Base-by-base conservation (phyloP, 2,113 vertebrate genomes). In the Pionites leucogaster region DNA sequence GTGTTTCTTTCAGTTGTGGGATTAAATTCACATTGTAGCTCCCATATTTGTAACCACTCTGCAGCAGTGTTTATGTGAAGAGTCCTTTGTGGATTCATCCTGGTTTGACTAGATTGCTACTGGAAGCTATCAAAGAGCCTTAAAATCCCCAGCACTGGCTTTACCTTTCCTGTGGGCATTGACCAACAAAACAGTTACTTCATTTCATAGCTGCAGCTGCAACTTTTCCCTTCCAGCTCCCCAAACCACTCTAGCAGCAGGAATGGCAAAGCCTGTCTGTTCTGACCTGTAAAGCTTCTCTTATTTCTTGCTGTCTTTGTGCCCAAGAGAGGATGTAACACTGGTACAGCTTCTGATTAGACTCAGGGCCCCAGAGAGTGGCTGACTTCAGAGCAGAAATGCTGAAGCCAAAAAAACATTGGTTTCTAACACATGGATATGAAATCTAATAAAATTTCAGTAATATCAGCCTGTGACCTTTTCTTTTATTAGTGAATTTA, bases 401-500 rank as follows among this genome's bases (percentile, higher is more conserved):
- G 53, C 63, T 17, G 25, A 90, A 89, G 92, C 94, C 85, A 97
- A 92, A 95, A 95, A 96, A 94, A n/a, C 95, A 98, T 96, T 97
- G 97, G 98, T 98, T 98, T 97, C 90, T 94, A 96, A 72, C 78
- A 87, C 63, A 50, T 27, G 47, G 85, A 95, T 97, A 93, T 96
- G 77, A 96, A 96, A 95, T 96, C 96, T 98, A 98, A 98, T 98
- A 94, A 98, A 97, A 97, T 98, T 97, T 97, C 77, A 84, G 92
- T 95, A 97, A 95, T 97, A 98, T 97, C 96, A 97, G 91, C 93
- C 89, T 0, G 2, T 98, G 97, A 98, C 97, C 97, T 98, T 98
- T 98, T 95, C 93, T 97, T 86, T 97, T 97, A 98, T 97, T 96
- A 98, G 96, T 78, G 92, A 97, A 96, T 98, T 97, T 97, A 98